phyloP scores from a whole-genome alignment of 2,113 vertebrate species.

The Eulemur macaco region DNA sequence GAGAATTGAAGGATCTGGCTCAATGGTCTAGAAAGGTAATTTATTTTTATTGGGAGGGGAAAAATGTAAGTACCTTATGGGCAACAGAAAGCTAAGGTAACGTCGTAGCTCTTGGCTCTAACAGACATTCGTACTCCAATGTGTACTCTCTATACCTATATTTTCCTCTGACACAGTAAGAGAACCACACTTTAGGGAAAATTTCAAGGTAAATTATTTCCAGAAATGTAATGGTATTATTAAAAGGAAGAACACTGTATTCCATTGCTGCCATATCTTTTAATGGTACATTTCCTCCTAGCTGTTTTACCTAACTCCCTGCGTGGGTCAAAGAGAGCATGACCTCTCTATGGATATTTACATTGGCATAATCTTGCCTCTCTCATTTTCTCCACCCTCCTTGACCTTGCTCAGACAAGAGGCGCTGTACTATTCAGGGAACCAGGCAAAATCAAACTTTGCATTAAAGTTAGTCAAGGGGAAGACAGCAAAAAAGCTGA shows the following conservation, averaged over 20 bases:
- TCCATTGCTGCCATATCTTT: neutral
- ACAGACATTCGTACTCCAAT: neutral
- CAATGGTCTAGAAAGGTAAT: neutral
- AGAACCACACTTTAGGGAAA: neutral
- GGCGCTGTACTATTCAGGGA: neutral
- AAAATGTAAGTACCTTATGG: neutral
- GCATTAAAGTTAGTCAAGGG: neutral
- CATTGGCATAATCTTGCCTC: neutral
- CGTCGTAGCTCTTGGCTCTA: neutral
- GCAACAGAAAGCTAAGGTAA: neutral
- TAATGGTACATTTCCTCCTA: neutral
- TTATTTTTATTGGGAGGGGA: neutral
- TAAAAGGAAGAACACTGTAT: neutral
- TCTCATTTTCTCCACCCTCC: neutral
- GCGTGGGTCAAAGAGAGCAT: neutral
- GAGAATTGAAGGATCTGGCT: neutral
- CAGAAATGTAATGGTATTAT: neutral
- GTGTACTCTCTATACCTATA: neutral
- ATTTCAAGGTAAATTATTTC: constrained; percentile 1
- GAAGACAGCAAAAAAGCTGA: neutral
- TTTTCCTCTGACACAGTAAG: neutral
- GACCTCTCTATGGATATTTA: neutral
- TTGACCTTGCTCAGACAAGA: neutral
- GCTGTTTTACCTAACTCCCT: neutral
- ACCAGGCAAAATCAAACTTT: neutral